These are phyloP conservation scores for Leptinotarsa undecemlineata DNA, from an alignment of 1,140 invertebrate species.

Conservation along the genomic window DNA sequence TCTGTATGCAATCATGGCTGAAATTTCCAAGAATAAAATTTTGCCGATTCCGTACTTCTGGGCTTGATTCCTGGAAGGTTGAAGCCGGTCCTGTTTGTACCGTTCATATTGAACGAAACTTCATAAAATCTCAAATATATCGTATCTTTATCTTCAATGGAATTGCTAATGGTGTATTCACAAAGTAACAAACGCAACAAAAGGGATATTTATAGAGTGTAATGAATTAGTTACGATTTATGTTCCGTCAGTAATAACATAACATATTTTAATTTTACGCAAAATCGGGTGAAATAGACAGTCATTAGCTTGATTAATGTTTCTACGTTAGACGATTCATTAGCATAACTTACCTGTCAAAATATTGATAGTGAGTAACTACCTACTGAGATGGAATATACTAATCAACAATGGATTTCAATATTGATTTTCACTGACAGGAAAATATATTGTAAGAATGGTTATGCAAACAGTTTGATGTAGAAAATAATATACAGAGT, in stretches of 20 bases:
- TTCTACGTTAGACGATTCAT: background rate
- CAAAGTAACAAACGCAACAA: slow-evolving; percentile 11
- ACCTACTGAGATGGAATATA: background rate
- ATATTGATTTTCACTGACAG: background rate
- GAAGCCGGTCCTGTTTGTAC: too few relatives aligned
- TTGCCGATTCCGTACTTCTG: too few relatives aligned
- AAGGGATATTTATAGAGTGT: background rate
- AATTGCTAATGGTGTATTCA: slow-evolving; percentile 8
- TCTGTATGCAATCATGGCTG: too few relatives aligned
- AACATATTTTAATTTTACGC: background rate
- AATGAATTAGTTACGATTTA: slow-evolving; percentile 8
- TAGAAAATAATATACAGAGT: too few relatives aligned
- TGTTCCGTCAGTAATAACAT: background rate
- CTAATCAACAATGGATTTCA: background rate
- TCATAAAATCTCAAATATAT: background rate
- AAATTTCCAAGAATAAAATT: too few relatives aligned
- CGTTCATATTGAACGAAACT: too few relatives aligned
- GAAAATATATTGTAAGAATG: background rate
- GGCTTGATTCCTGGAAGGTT: too few relatives aligned
- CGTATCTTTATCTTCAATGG: background rate
- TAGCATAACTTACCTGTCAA: background rate
- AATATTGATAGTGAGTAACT: background rate
- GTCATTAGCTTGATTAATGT: background rate
- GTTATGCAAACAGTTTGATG: too few relatives aligned
- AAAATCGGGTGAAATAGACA: background rate